These are phyloP conservation scores for Fregata magnificens DNA, from an alignment of 2,113 vertebrate genomes.

Conservation along the genomic window DNA sequence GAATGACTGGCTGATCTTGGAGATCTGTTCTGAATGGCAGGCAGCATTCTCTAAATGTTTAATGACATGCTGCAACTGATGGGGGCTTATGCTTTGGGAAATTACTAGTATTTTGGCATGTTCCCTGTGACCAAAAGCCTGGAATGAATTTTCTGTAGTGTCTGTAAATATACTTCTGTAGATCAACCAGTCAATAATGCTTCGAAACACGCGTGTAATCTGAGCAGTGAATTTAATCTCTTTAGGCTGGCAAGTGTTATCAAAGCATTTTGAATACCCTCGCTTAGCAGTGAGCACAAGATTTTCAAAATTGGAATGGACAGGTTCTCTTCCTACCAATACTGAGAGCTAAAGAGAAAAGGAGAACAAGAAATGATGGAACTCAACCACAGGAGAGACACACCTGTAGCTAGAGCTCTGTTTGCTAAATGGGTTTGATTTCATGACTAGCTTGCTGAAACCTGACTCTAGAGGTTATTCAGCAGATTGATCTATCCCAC, in stretches of 20 bases:
- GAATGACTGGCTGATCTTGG: not conserved
- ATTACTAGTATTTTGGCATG: conserved; percentile 8
- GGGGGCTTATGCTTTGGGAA: not conserved
- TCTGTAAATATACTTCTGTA: not conserved
- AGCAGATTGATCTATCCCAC: not conserved
- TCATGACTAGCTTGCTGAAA: not conserved
- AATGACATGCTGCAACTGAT: not conserved
- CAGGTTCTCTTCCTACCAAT: not conserved
- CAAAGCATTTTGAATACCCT: not conserved
- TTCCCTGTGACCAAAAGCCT: not conserved
- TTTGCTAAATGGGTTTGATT: not conserved
- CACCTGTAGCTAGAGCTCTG: not conserved
- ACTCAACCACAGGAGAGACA: not conserved
- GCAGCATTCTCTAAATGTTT: not conserved
- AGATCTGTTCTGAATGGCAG: not conserved
- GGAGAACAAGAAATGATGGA: not conserved
- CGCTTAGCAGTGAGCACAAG: not conserved
- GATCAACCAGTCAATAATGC: not conserved
- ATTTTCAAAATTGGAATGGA: not conserved
- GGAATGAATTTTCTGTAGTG: not conserved
- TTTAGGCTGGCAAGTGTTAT: not conserved
- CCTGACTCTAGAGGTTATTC: not conserved
- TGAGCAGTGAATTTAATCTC: not conserved
- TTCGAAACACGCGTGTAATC: not conserved
- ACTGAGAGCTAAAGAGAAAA: not conserved